phyloP scores from a whole-genome alignment of 2,113 vertebrate species.

The Epinephelus fuscoguttatus region DNA sequence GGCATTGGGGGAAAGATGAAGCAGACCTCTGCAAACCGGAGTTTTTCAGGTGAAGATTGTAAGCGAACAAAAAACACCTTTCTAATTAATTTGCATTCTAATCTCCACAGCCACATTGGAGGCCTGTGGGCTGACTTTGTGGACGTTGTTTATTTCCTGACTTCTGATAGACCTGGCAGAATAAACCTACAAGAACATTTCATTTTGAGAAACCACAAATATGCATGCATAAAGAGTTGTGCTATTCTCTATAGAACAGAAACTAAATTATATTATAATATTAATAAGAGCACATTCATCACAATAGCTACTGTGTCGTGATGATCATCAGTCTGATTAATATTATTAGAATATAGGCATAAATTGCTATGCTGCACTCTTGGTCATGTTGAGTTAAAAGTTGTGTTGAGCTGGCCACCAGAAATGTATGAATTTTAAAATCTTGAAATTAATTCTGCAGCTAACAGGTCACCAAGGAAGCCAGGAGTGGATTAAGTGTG shows the following conservation, averaged over 20 bases:
- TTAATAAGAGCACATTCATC: neutral
- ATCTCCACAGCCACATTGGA: slow-evolving; percentile 51
- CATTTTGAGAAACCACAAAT: slow-evolving; percentile 1
- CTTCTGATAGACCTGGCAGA: slow-evolving; percentile 35
- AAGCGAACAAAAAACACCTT: slow-evolving; percentile 29
- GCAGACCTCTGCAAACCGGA: slow-evolving; percentile 36
- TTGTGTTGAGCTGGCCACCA: neutral
- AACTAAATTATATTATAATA: slow-evolving; percentile 1
- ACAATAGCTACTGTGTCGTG: neutral
- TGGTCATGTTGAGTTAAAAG: neutral
- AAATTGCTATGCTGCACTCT: neutral
- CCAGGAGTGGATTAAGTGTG: slow-evolving; percentile 19
- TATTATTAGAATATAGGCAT: neutral
- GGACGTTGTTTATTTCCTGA: slow-evolving; percentile 50
- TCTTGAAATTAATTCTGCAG: slow-evolving; percentile 12
- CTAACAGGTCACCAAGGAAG: slow-evolving; percentile 44
- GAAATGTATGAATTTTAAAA: slow-evolving; percentile 19
- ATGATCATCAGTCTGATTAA: neutral
- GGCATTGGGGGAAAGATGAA: slow-evolving; percentile 24
- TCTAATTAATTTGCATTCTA: slow-evolving; percentile 70
- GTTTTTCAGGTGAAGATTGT: slow-evolving; percentile 56
- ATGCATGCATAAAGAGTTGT: neutral
- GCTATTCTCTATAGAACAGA: neutral
- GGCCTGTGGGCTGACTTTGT: slow-evolving; percentile 44
- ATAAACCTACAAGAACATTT: slow-evolving; percentile 32